Evolutionary conservation across 1,140 invertebrate genomes (phyloP), one percentile per base, ranked within the genome.

Genomic region (Dendrolimus punctatus): DNA sequence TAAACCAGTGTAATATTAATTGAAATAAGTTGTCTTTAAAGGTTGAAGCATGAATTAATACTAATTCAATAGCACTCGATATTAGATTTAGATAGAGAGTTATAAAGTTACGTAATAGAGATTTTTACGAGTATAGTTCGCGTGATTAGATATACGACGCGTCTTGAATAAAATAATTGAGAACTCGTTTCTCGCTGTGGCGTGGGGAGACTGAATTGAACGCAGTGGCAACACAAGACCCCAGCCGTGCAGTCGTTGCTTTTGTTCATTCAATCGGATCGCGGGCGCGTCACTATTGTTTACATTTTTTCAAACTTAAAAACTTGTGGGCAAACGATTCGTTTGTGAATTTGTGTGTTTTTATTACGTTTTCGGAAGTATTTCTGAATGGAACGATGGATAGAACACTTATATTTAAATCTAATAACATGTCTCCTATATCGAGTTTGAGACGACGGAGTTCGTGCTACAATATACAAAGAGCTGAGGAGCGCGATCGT

Each of bases 401-500:
- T 70, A 86, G 72, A 77, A 86, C 82, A 46, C 71, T 85, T 55
- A 81, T 88, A 49, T 88, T 87, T 62, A 82, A 83, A 60, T 74
- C 81, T 37, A 87, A 23, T 23, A 23, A 87, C 49, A 73, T 88
- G 70, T 87, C 86, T 55, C 80, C 85, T 39, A 84, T 87, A 76
- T 82, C 81, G 8, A 87, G 79, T 64, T 66, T 88, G 56, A 85
- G 85, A 68, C 77, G 86, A 58, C 71, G 86, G 10, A 87, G 83
- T 68, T 87, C 86, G 53, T 88, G 86, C 62, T 88, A 88, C 65
- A 88, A 86, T 63, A 85, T 87, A 67, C 84, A 87, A 71, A 79
- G 81, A 77, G 86, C 84, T 6, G 83, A 87, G 62, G 76, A 83
- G 69, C 76, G 82, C 64, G 82, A 85, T 73, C 76, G 80, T 65